Evolutionary conservation across 2,888 invertebrate species (phyloP), one percentile per base, ranked within the genome.

Genomic region (Hypolimnas misippus): DNA sequence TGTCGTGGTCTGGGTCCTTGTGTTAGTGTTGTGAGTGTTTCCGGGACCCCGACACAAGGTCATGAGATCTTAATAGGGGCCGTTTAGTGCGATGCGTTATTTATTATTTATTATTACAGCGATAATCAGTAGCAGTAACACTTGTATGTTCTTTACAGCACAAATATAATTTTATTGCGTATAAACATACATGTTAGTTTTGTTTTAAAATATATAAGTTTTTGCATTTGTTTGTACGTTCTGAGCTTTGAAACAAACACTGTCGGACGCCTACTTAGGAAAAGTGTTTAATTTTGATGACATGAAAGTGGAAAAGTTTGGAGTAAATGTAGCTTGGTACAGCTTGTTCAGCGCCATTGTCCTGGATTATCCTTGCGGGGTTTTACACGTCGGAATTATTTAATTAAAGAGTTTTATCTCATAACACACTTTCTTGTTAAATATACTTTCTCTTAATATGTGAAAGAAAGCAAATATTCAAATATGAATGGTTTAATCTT

Each of bases 221-320:
- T 40, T 14, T 40, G 0, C 14, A 14, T 40, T 40, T 5, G 40
- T 40, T 40, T 5, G 25, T 3, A 40, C 7, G 17, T 42, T 42
- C 6, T 17, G n/a, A n/a, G 17, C 10, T 42, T 42, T 17, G 17
- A 17, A 42, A 42, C 42, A 42, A 40, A 42, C 42, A 42, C 19
- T 17, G 40, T 40, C 7, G 17, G 17, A 3, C 7, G 16, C 42
- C 42, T 42, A 42, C 42, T 42, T 42, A 42, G 42, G 19, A 42
- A 14, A 42, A 42, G 14, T 42, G 17, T 17, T 42, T 42, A 19
- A 42, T 17, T 17, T 42, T 42, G 10, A 16, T 10, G 17, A 10
- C 42, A 42, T 3, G 16, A 17, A 42, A 19, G 42, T 42, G 16
- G 42, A 42, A 42, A 42, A 42, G 42, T 42, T 42, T 42, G 8